Conservation (phyloP, 1,140 invertebrate genomes). For the Nebria ingens region DNA sequence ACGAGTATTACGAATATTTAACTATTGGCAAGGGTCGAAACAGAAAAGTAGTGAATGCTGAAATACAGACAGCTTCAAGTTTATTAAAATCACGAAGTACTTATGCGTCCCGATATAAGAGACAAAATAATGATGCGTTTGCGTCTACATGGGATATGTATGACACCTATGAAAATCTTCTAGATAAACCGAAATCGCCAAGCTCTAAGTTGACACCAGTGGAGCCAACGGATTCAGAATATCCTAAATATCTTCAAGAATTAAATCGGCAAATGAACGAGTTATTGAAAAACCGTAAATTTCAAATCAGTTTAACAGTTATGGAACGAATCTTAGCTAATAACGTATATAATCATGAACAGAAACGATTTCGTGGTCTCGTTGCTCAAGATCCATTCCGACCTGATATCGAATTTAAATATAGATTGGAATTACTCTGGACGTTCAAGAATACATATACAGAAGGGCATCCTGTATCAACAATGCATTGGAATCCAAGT, state of each 20-base stretch:
- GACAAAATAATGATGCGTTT: slow-evolving; percentile 45
- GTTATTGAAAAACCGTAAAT: slow-evolving; percentile 37
- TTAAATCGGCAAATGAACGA: slow-evolving; percentile 28
- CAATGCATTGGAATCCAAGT: slow-evolving; percentile 50
- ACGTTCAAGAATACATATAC: slow-evolving; percentile 40
- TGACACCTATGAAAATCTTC: slow-evolving; percentile 46
- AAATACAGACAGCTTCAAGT: slow-evolving; percentile 51
- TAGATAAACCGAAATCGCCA: slow-evolving; percentile 8
- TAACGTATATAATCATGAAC: slow-evolving; percentile 47
- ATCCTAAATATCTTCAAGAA: slow-evolving; percentile 5
- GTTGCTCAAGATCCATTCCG: slow-evolving; percentile 45
- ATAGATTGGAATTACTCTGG: slow-evolving; percentile 54
- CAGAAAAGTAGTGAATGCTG: slow-evolving; percentile 47
- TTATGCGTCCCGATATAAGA: slow-evolving; percentile 39
- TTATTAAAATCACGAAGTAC: slow-evolving; percentile 50
- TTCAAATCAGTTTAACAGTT: slow-evolving; percentile 47
- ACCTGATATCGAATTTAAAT: slow-evolving; percentile 49
- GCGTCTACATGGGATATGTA: slow-evolving; percentile 65
- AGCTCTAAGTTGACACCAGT: not conserved
- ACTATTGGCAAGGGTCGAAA: slow-evolving; percentile 49
- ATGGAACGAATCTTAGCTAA: slow-evolving; percentile 57
- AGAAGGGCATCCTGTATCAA: slow-evolving; percentile 38
- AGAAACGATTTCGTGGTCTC: slow-evolving; percentile 56
- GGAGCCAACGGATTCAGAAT: slow-evolving; percentile 11
- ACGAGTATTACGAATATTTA: slow-evolving; percentile 52